Evolutionary conservation across 2,888 invertebrate species (phyloP).

Genomic region (Andrena praecox): DNA sequence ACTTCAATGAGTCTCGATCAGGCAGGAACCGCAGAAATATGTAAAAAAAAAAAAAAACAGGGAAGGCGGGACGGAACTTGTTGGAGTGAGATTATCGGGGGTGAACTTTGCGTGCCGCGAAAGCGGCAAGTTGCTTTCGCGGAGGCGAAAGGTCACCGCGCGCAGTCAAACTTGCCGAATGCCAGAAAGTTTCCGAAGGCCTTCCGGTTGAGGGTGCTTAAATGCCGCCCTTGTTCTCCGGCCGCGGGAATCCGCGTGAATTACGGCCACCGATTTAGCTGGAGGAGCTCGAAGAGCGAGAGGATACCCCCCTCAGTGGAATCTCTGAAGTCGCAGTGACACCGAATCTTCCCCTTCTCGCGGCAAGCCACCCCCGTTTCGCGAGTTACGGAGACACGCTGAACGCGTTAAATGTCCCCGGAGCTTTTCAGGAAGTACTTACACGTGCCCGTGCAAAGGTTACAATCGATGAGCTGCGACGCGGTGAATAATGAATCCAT

Average conservation of each 20-base stretch:
- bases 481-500: constrained; percentile 12
- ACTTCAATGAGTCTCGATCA: background rate
- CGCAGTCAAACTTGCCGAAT: constrained; percentile 42
- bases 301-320: no score
- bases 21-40: background rate
- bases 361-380: background rate
- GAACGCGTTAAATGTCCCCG: background rate
- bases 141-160: constrained; percentile 43
- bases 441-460: background rate
- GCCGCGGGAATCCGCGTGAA: background rate
- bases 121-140: constrained; percentile 32
- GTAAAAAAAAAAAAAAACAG: background rate
- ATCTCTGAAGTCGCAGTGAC: no score
- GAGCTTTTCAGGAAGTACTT: background rate
- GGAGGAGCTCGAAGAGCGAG: no score
- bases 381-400: background rate
- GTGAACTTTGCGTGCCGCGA: constrained; percentile 59
- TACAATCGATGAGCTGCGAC: background rate
- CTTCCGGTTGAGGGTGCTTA: constrained; percentile 10
- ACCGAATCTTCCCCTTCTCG: no score
- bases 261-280: background rate
- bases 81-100: constrained; percentile 41
- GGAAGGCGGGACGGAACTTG: constrained; percentile 48
- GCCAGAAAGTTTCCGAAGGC: constrained; percentile 60
- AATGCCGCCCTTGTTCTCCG: constrained; percentile 24